A percentile compares a stretch with the other conserved stretches of the same genome.
phyloP scores from a whole-genome alignment of 2,113 vertebrate species.

The Podilymbus podiceps region DNA sequence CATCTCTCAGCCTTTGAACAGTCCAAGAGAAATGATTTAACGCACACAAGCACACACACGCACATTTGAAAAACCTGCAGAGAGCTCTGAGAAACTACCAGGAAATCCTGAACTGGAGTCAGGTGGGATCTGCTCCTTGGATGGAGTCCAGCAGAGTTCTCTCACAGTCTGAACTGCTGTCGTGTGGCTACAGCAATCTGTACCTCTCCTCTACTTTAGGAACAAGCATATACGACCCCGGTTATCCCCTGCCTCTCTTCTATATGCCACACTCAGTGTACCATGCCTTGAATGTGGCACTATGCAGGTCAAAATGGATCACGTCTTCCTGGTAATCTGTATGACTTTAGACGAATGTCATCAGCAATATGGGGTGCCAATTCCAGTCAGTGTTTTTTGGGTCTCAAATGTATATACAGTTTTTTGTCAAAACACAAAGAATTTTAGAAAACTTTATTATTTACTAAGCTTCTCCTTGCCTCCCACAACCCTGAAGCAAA shows the following conservation, averaged over 20 bases:
- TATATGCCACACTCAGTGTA: too few species aligned
- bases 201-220: neutral
- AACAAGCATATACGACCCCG: neutral
- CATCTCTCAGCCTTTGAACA: neutral
- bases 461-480: neutral
- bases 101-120: neutral
- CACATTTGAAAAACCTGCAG: neutral
- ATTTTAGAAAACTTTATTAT: neutral
- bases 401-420: neutral
- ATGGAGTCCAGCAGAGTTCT: neutral
- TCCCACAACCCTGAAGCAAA: neutral
- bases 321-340: neutral
- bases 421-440: neutral
- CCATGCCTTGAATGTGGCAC: neutral
- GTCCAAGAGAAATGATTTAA: neutral
- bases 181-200: neutral
- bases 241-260: neutral
- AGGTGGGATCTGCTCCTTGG: neutral
- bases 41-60: fast-evolving
- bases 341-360: neutral
- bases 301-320: neutral
- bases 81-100: neutral
- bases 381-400: neutral
- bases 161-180: neutral
- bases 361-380: neutral